Evolutionary conservation across 2,113 vertebrate genomes (phyloP).

Genomic region (Nothoprocta perdicaria): DNA sequence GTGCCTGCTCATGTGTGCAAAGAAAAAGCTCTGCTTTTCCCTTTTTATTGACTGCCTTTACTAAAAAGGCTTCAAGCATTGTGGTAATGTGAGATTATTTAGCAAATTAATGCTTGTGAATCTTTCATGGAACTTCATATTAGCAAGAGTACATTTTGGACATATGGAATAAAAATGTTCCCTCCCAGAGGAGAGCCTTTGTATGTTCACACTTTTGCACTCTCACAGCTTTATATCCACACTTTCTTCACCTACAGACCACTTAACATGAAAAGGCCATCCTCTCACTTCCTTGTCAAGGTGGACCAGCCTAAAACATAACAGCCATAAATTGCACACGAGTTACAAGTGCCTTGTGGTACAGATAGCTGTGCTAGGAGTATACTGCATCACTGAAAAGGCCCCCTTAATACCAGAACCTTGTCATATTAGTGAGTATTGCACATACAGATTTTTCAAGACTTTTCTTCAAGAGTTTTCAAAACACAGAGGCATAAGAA

Average conservation of each 20-base stretch:
- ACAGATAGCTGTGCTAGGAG: background rate
- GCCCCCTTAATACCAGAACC: background rate
- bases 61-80: conserved; percentile 11
- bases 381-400: background rate
- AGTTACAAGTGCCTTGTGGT: background rate
- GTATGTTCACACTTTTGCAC: background rate
- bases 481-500: background rate
- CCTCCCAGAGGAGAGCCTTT: background rate
- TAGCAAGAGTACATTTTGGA: background rate
- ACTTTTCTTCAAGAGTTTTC: background rate
- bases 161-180: background rate
- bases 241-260: background rate
- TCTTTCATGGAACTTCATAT: conserved; percentile 59
- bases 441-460: background rate
- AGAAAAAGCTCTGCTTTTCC: conserved; percentile 39
- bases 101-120: conserved; percentile 77
- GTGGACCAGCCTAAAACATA: background rate
- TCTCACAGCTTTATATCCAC: background rate
- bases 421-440: background rate
- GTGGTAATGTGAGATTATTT: conserved; percentile 76
- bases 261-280: background rate
- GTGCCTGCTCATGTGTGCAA: conserved; percentile 59
- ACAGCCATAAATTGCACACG: background rate
- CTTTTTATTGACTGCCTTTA: conserved; percentile 45
- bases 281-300: background rate